phyloP scores from a whole-genome alignment of 1,140 invertebrate genomes.

The Scaptomyza pallida region DNA sequence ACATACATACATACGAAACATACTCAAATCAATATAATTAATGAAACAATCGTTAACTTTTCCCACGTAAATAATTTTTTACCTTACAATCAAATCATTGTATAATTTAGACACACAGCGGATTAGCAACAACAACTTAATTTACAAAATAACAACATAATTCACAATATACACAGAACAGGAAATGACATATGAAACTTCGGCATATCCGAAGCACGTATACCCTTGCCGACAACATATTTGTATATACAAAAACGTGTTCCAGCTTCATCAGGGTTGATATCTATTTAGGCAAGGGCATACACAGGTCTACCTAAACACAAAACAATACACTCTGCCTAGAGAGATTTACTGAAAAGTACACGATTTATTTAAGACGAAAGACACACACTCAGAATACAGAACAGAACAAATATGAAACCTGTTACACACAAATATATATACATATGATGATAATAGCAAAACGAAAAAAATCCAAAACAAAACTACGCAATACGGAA shows the following conservation, averaged over 20 bases:
- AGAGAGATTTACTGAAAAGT: constrained; percentile 41
- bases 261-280: neutral
- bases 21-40: constrained; percentile 12
- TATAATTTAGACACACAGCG: constrained; percentile 64
- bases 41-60: constrained; percentile 75
- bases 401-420: constrained; percentile 38
- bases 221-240: constrained; percentile 19
- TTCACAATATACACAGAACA: constrained; percentile 22
- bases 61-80: constrained; percentile 75
- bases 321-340: constrained; percentile 5
- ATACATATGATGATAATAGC: constrained; percentile 52
- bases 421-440: constrained; percentile 38
- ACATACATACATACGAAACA: no score
- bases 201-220: constrained; percentile 21
- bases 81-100: constrained; percentile 67
- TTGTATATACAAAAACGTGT: constrained; percentile 29
- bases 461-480: constrained; percentile 25
- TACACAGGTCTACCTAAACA: constrained; percentile 19
- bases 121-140: constrained; percentile 24
- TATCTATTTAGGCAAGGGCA: constrained; percentile 12
- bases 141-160: constrained; percentile 9
- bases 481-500: no score
- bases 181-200: constrained; percentile 7
- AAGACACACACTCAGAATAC: constrained; percentile 31
- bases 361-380: constrained; percentile 46